Evolutionary conservation across 2,113 vertebrate genomes (phyloP).

Genomic region (Poecile atricapillus): DNA sequence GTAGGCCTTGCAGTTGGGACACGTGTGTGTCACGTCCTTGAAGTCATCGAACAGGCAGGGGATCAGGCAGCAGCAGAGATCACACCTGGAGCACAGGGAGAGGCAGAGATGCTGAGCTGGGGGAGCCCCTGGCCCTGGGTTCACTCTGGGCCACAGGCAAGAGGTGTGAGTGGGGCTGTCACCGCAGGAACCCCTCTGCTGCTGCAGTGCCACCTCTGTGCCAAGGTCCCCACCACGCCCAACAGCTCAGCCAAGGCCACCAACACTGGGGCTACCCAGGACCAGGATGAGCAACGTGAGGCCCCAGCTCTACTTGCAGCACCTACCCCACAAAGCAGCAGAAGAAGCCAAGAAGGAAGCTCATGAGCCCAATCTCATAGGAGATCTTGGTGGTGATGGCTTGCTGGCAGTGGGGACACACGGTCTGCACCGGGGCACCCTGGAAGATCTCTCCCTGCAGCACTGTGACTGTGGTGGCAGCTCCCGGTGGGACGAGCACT

Average conservation of each 20-base stretch:
- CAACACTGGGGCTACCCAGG: neutral
- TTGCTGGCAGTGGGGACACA: conserved; percentile 98
- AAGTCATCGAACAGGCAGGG: conserved; percentile 96
- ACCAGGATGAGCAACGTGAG: fast-evolving
- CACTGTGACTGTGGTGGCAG: conserved; percentile 90
- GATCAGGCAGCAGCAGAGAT: conserved; percentile 96
- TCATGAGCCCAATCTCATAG: conserved; percentile 93
- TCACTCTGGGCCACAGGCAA: fast-evolving
- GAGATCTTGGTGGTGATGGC: conserved; percentile 93
- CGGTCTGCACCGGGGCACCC: conserved; percentile 88
- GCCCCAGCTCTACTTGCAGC: neutral
- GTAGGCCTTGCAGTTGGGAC: conserved; percentile 97
- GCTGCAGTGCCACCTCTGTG: neutral
- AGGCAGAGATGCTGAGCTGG: neutral
- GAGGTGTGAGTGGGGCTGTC: neutral
- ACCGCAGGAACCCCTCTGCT: neutral
- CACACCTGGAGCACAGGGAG: conserved; percentile 79
- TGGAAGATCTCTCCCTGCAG: conserved; percentile 97
- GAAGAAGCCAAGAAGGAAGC: conserved; percentile 93
- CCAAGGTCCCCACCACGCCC: fast-evolving
- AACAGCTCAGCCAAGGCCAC: neutral
- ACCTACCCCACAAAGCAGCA: conserved; percentile 96
- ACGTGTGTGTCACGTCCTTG: conserved; percentile 98
- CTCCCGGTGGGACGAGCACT: conserved; percentile 84
- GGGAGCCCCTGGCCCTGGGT: neutral